These are phyloP conservation scores for Dysmachus trigonus DNA, from an alignment of 2,888 invertebrate species.

Conservation along the genomic window DNA sequence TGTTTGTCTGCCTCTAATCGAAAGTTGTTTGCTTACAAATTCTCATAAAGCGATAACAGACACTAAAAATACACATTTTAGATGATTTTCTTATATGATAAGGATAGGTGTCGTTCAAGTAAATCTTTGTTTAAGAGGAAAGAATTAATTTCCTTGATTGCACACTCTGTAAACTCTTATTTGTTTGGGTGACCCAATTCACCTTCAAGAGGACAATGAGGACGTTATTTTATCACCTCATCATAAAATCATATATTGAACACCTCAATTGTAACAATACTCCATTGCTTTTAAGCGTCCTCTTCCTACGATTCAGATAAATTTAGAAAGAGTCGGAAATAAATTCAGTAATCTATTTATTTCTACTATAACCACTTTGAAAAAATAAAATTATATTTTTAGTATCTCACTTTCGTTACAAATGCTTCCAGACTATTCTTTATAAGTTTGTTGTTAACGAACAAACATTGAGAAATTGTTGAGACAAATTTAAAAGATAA, in stretches of 20 bases:
- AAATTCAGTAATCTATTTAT: not conserved
- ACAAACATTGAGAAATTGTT: too few species aligned
- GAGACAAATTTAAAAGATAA: too few species aligned
- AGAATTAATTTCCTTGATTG: not conserved
- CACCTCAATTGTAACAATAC: not conserved
- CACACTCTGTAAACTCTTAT: not conserved
- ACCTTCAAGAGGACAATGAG: not conserved
- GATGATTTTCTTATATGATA: not conserved
- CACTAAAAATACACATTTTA: not conserved
- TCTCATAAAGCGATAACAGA: not conserved
- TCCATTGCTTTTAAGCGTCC: not conserved
- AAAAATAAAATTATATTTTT: too few species aligned
- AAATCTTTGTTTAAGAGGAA: not conserved
- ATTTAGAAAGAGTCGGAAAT: not conserved
- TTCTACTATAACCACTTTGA: not conserved
- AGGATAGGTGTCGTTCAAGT: not conserved
- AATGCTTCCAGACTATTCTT: too few species aligned
- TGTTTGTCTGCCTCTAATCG: not conserved
- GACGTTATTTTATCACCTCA: not conserved
- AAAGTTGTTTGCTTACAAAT: not conserved
- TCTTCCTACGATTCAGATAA: not conserved
- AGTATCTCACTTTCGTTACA: too few species aligned
- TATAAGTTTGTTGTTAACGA: too few species aligned
- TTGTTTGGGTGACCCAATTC: not conserved
- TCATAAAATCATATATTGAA: not conserved